Evolutionary conservation across 2,888 invertebrate species (phyloP).

Genomic region (Drosophila austrosaltans): DNA sequence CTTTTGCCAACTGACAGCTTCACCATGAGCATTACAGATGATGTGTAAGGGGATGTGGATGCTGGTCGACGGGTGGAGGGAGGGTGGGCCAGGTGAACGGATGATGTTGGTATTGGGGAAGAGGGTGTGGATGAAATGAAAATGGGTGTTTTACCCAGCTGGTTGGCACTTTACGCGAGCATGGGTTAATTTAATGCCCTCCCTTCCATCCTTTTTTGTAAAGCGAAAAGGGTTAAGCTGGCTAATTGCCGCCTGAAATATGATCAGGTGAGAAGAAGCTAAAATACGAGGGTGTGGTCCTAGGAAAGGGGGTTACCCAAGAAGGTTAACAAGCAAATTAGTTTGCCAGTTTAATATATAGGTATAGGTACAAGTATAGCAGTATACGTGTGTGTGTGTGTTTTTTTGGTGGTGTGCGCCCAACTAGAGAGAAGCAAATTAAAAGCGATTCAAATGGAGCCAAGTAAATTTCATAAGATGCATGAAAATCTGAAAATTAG

Average conservation of each 20-base stretch:
- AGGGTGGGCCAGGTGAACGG: not conserved
- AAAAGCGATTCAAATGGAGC: not conserved
- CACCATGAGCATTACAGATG: constrained; percentile 11
- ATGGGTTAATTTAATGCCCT: constrained; percentile 12
- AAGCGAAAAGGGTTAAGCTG: not conserved
- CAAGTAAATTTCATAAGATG: not conserved
- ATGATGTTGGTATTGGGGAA: no score
- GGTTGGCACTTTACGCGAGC: not conserved
- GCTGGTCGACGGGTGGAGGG: not conserved
- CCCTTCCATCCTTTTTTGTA: not conserved
- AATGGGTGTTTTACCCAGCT: constrained; percentile 9
- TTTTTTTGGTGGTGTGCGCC: not conserved
- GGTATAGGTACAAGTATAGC: not conserved
- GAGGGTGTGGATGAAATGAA: not conserved
- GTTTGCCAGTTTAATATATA: constrained; percentile 1
- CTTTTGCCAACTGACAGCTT: constrained; percentile 36
- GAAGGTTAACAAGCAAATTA: constrained; percentile 16
- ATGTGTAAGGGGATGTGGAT: not conserved
- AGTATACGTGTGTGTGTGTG: not conserved
- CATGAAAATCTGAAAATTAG: not conserved
- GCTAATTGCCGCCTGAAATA: constrained; percentile 19
- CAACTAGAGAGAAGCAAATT: not conserved
- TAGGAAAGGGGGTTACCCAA: not conserved
- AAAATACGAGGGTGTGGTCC: not conserved
- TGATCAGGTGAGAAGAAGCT: constrained; percentile 13